A percentile compares a stretch with the other conserved stretches of the same genome.
Conservation (phyloP, 1,140 invertebrate species). For the Pseudomyrmex concolor region DNA sequence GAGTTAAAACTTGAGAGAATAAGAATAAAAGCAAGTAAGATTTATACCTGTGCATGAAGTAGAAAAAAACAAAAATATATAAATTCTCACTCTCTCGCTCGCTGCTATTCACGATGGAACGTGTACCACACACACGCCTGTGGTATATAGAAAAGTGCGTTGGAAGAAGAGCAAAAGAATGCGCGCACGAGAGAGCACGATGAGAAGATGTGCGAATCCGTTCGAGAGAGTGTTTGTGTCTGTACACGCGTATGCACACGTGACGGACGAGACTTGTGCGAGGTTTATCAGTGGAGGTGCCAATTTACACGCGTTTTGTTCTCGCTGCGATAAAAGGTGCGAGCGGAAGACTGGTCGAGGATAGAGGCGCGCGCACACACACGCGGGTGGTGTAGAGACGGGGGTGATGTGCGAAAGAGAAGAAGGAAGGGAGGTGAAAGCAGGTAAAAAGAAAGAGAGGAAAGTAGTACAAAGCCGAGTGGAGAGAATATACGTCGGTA, state of each 20-base stretch:
- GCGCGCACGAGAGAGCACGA: slow-evolving; percentile 27
- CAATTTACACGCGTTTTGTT: slow-evolving; percentile 82
- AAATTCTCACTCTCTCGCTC: slow-evolving; percentile 71
- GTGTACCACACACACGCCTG: too few relatives aligned
- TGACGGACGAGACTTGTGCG: slow-evolving; percentile 55
- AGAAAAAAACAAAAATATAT: slow-evolving; percentile 6
- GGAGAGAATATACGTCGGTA: slow-evolving; percentile 58
- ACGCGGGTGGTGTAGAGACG: slow-evolving; percentile 32
- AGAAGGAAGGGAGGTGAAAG: slow-evolving; percentile 16
- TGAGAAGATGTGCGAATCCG: slow-evolving; percentile 26
- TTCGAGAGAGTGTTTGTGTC: slow-evolving; percentile 44
- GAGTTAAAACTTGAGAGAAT: slow-evolving; percentile 6
- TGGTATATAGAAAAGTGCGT: slow-evolving; percentile 51
- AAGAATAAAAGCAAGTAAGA: slow-evolving; percentile 2
- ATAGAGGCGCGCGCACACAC: not conserved
- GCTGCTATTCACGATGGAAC: slow-evolving; percentile 18
- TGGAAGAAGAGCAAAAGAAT: slow-evolving; percentile 12
- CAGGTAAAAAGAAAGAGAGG: slow-evolving; percentile 10
- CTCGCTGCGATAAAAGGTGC: slow-evolving; percentile 79
- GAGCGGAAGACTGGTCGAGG: slow-evolving; percentile 71
- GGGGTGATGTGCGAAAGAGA: slow-evolving; percentile 46
- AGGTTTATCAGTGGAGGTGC: slow-evolving; percentile 78
- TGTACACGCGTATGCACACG: not conserved
- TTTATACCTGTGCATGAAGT: not conserved
- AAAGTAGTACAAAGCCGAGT: slow-evolving; percentile 69